These are phyloP conservation scores for Diploptera punctata DNA, from an alignment of 2,888 invertebrate genomes.

Conservation along the genomic window DNA sequence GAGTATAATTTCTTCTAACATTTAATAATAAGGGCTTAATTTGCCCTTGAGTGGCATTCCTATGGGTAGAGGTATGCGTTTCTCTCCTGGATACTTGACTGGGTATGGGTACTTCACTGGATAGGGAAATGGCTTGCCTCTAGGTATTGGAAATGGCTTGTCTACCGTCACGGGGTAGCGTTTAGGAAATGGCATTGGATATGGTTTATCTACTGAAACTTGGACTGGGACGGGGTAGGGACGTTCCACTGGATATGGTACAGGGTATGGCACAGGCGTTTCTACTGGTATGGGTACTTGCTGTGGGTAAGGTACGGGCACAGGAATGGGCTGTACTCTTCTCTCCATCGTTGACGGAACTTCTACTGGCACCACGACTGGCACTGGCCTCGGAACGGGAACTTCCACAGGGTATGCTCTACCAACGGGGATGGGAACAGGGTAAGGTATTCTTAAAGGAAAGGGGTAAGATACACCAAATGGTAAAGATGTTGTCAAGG, in stretches of 20 bases:
- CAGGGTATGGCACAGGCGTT: slow-evolving; percentile 61
- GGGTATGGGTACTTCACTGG: slow-evolving; percentile 74
- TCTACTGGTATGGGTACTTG: slow-evolving; percentile 58
- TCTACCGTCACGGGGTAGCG: slow-evolving; percentile 47
- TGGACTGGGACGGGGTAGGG: slow-evolving; percentile 49
- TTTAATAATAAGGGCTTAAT: not conserved
- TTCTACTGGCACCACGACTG: too few species aligned
- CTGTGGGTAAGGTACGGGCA: slow-evolving; percentile 74
- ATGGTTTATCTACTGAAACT: slow-evolving; percentile 61
- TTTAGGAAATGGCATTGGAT: slow-evolving; percentile 42
- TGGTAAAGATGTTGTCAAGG: too few species aligned
- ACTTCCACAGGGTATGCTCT: slow-evolving; percentile 69
- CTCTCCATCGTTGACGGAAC: too few species aligned
- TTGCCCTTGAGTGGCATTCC: slow-evolving; percentile 62
- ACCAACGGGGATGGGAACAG: slow-evolving; percentile 41
- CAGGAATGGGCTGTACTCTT: slow-evolving; percentile 54
- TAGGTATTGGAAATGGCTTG: slow-evolving; percentile 57
- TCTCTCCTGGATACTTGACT: slow-evolving; percentile 49
- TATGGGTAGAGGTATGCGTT: slow-evolving; percentile 73
- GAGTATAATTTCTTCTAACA: too few species aligned
- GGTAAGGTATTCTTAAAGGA: too few species aligned
- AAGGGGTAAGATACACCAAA: too few species aligned
- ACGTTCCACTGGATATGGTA: too few species aligned
- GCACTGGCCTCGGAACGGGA: slow-evolving; percentile 59
- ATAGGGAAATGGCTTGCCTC: slow-evolving; percentile 65